Base-by-base conservation (phyloP, 1,140 invertebrate genomes). In the Drosophila saltans region DNA sequence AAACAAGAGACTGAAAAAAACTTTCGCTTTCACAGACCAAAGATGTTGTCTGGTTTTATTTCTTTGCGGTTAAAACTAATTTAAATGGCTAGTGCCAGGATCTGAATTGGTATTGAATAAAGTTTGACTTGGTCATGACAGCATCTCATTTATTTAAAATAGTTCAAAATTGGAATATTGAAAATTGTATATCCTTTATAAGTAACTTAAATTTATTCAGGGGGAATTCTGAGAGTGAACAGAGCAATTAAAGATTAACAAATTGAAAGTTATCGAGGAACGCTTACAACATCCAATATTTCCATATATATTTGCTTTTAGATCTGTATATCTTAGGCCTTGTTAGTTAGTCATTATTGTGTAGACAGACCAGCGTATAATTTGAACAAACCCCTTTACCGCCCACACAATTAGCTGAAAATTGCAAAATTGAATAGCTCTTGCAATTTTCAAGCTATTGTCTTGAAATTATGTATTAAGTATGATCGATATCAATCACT, bases 11-110 rank as follows among this genome's bases (percentile, higher is more conserved):
- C 71, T 10, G 45, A 52, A 75, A 81, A 86, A 75, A 81, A 86
- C 82, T 86, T 86, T 86, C 82, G 82, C 82, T 86, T 86, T 86
- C 66, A 57, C 63, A 61, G 30, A 7, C 52, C 30, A 59, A 72
- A 64, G 69, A 77, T 66, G 71, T 28, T 77, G 43, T 48, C 67
- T 21, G 43, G 21, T 65, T 48, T 65, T 55, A 7, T 52, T 55
- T 21, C 30, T 36, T 41, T 66, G 24, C 10, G 40, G 48, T 55
- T 66, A 33, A 75, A 82, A 82, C 88, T 80, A 88, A 88, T 88
- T 75, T 82, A 65, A 69, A 60, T 69, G 59, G 67, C 73, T 45
- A 55, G 16, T 60, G 30, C 62, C 66, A 77, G 77, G 66, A 77
- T 64, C 59, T 40, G 8, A 30, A 57, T 45, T 11, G n/a, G 45